Base-by-base conservation (phyloP, 2,113 vertebrate species). In the Alces alces region DNA sequence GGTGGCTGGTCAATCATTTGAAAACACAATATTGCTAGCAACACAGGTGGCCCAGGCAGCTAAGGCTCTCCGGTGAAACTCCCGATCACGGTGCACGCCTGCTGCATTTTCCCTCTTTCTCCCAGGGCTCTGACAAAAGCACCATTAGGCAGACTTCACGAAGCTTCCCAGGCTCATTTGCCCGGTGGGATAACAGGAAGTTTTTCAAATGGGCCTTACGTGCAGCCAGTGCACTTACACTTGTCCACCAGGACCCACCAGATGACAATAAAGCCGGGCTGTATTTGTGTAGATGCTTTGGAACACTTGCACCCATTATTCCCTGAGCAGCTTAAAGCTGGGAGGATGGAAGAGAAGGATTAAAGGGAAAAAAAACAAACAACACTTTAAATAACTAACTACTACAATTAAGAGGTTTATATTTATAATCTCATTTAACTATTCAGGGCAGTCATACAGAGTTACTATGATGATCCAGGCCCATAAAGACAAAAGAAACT, bases 171-270 rank as follows among this genome's bases (percentile, higher is more conserved):
- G 57, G 19, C 85, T 92, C 86, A 21, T 91, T 70, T 95, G 95
- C 86, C 93, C 36, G 45, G 50, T 43, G 78, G 91, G 95, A 96
- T 70, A 83, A 86, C 1, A 19, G 70, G 45, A 97, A 94, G 88
- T 61, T 91, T 96, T 94, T 97, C 94, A 96, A 86, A 97, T 16
- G 55, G 95, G 60, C 61, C 57, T 70, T 28, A 12, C 7, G 2
- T 64, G 39, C 7, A 79, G 39, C 43, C 78, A 28, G 7, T 45
- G 83, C 5, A 15, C n/a, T 9, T 43, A 15, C 76, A 80, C 54
- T 89, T 91, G 78, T 83, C 93, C 6, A 2, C 61, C 78, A 73
- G 95, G 93, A 78, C 91, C 82, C 91, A 86, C 86, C 87, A 95
- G 60, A 85, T 54, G 70, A 83, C 3, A 17, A 98, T 97, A 78